Evolutionary conservation across 2,797 vertebrate genomes (phyloP), one percentile per base, ranked within the genome.

Genomic region (Erpetoichthys calabaricus): DNA sequence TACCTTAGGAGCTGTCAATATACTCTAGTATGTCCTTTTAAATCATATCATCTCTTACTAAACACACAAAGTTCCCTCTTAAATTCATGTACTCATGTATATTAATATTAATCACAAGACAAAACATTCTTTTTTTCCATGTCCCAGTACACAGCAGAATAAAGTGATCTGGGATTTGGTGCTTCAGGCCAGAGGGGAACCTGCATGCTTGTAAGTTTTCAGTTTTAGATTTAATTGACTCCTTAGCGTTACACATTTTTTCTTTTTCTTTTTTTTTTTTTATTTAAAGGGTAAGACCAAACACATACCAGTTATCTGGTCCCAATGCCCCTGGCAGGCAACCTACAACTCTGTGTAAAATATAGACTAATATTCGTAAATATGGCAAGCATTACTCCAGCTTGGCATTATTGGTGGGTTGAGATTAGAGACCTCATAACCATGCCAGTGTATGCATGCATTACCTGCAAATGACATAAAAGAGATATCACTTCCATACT

Each of bases 101-200:
- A 69, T 69, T 62, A 69, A 70, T 68, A 72, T 68, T 68, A 65
- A 70, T 67, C 64, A 64, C 56, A 58, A 8, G 52, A 61, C 54
- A 61, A 58, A 65, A 67, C 63, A 56, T 57, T 59, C 49, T 47
- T 56, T 25, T 25, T 51, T 57, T 60, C 55, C 47, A 25, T 56
- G 59, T 63, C 58, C 46, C 59, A 58, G 56, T 3, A 54, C 55
- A 54, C 61, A 57, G 56, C 41, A 60, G 46, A 53, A 55, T 44
- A 51, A 60, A 65, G 62, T 50, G 57, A 50, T 44, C 50, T 25
- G 61, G 58, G 55, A 61, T 56, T 58, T 25, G 59, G 57, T 51
- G 3, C 49, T 63, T 53, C 59, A 45, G 43, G 51, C 51, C 55
- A 41, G 57, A 52, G 47, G 47, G 47, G 57, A 60, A 57, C 53